Percentiles rank a stretch among this genome's conserved stretches.
Evolutionary conservation across 2,888 invertebrate genomes (phyloP).

Genomic region (Epirrita christyi): DNA sequence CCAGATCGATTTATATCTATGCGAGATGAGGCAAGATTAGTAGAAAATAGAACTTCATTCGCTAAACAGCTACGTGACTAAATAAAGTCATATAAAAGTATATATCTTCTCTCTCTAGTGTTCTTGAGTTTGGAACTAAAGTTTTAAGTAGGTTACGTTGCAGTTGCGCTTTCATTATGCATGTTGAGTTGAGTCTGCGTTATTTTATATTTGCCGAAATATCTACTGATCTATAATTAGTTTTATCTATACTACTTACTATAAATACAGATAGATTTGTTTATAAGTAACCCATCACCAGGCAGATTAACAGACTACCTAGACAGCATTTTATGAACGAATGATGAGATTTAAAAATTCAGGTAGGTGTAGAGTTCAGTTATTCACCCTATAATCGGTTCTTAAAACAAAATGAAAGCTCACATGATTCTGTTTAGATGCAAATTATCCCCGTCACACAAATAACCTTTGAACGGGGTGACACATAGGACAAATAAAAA

Average conservation of each 20-base stretch:
- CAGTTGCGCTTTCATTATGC: slow-evolving; percentile 16
- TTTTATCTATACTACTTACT: too few relatives aligned
- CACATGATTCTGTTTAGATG: slow-evolving; percentile 31
- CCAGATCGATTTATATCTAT: background rate
- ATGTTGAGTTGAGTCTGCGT: background rate
- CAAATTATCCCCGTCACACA: slow-evolving; percentile 32
- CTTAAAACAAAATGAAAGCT: background rate
- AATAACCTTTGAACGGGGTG: slow-evolving; percentile 23
- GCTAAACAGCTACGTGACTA: slow-evolving; percentile 12
- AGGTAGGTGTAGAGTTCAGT: too few relatives aligned
- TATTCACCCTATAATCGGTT: background rate
- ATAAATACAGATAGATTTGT: too few relatives aligned
- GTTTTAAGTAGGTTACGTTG: slow-evolving; percentile 24
- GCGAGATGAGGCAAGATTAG: background rate
- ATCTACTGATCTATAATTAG: background rate
- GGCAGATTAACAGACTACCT: background rate
- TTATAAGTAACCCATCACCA: too few relatives aligned
- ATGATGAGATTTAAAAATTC: too few relatives aligned
- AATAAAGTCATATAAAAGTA: slow-evolving; percentile 17
- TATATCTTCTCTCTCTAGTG: slow-evolving; percentile 10
- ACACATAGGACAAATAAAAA: slow-evolving; percentile 36
- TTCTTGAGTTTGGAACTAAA: slow-evolving; percentile 18
- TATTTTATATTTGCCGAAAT: slow-evolving; percentile 1
- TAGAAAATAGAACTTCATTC: slow-evolving; percentile 8
- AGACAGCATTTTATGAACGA: too few relatives aligned